Base-by-base conservation (phyloP, 1,140 invertebrate species). In the Lordiphosa clarofinis region DNA sequence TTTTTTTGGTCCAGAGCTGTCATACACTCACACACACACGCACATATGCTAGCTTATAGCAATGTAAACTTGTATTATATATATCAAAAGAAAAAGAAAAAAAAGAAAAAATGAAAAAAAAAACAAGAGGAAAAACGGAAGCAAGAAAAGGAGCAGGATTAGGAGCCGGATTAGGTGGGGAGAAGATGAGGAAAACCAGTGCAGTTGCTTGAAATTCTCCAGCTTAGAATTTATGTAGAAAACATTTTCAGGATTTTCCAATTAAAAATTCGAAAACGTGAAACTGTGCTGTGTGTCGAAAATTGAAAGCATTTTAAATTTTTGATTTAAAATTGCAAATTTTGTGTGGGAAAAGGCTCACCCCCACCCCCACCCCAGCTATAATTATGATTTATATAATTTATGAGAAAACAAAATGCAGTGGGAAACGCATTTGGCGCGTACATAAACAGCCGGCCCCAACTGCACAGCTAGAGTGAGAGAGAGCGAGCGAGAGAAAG, bases 381-480 rank as follows among this genome's bases (percentile, higher is more conserved):
- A 56, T 39, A 42, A 21, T 50, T 57, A 43, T 54, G 28, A 44
- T 63, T 56, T 47, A 74, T 79, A 66, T 79, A 71, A 63, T 74
- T 79, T 71, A 79, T 81, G 75, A 81, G 75, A 81, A 81, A 31
- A 74, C 61, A 81, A 81, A 81, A 81, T 57, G 78, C 75, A 81
- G 75, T 81, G 75, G 62, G 67, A 74, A 81, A 81, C 75, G 75
- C 75, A 81, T 79, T 79, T 79, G 69, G 74, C 74, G 73, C 56
- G 52, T 49, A 54, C 49, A 50, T 36, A 58, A 56, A 33, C 28
- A 31, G 28, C 28, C 28, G 28, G 28, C 6, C 28, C 24, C 28
- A 31, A 31, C 28, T 31, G 28, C 28, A 31, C 28, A 31, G 28
- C 28, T 8, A 31, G 28, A 31, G 28, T 31, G 28, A 31, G 28